Percentiles rank a stretch among this genome's conserved stretches.
phyloP scores from a whole-genome alignment of 2,888 invertebrate genomes.

The Leptopilina syphax region DNA sequence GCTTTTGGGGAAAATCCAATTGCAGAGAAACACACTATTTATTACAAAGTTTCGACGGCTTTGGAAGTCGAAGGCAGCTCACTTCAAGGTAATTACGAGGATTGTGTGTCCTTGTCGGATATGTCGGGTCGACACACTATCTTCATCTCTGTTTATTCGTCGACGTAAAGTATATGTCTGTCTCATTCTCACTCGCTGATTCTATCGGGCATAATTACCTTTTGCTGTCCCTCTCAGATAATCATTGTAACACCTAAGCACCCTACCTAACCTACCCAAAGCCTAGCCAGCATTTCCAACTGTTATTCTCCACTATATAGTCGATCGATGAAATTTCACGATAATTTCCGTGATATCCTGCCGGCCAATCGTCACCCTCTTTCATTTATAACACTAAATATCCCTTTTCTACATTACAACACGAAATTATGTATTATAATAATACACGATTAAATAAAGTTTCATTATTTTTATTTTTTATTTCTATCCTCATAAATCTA shows the following conservation, averaged over 20 bases:
- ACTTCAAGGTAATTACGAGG: conserved; percentile 75
- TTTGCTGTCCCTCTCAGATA: conserved; percentile 76
- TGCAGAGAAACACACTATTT: conserved; percentile 67
- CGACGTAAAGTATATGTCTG: conserved; percentile 69
- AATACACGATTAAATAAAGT: neutral
- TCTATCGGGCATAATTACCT: conserved; percentile 76
- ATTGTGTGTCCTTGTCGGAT: conserved; percentile 63
- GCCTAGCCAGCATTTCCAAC: conserved; percentile 71
- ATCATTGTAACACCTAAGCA: conserved; percentile 77
- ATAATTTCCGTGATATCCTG: conserved; percentile 67
- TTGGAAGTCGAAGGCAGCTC: conserved; percentile 74
- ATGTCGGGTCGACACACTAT: conserved; percentile 40
- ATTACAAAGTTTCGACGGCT: conserved; percentile 75
- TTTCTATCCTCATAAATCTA: no score
- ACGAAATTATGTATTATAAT: neutral
- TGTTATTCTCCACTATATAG: conserved; percentile 62
- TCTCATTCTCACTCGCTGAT: conserved; percentile 70
- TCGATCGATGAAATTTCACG: conserved; percentile 70
- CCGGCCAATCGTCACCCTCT: conserved; percentile 56
- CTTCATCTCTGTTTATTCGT: conserved; percentile 62
- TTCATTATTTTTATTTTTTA: no score
- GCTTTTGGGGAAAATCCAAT: conserved; percentile 57
- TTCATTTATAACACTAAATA: neutral
- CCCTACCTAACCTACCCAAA: conserved; percentile 72
- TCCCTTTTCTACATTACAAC: neutral